Base-by-base conservation (phyloP, 2,888 invertebrate genomes). In the Cryptocephalus moraei region DNA sequence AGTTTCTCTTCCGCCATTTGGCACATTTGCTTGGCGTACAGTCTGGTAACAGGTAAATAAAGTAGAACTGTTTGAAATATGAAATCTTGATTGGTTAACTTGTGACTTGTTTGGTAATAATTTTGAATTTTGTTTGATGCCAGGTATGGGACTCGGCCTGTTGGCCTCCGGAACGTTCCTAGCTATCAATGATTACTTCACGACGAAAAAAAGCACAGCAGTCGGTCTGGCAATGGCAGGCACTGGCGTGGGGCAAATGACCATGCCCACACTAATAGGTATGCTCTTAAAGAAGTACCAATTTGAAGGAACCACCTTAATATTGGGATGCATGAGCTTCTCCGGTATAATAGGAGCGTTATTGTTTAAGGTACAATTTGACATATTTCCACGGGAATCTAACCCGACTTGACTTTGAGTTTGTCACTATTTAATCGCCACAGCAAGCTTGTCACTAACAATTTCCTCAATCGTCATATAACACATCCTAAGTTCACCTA, bases 141-240 rank as follows among this genome's bases (percentile, higher is more conserved):
- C 32, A 83, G 82, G 82, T 57, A 63, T 82, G 47, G 85, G 85
- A 33, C 71, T 84, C 53, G 86, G 85, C 32, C 73, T 86, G 49
- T 80, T 86, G 53, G 79, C 82, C 52, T 82, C 84, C 40, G 78
- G 84, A 3, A 78, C 82, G 32, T 84, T 86, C 66, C 78, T 85
- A 59, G 80, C 82, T 32, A 79, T 85, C 50, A 84, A 82, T 64
- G 75, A 80, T 22, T 86, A 85, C 66, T 87, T 86, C 62, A 78
- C 74, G 48, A 72, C 73, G 47, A 78, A 73, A 62, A 80, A 83
- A 56, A 82, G 82, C 50, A 75, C 81, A 38, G 86, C 86, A n/a
- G 84, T 86, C 46, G 86, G 86, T 1, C 71, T 86, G 32, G 80
- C 85, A 0, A 77, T 86, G 71, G 84, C 84, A 31, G 86, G 86